These are phyloP conservation scores for Danionella cerebrum DNA, from an alignment of 2,113 vertebrate genomes.

Conservation along the genomic window DNA sequence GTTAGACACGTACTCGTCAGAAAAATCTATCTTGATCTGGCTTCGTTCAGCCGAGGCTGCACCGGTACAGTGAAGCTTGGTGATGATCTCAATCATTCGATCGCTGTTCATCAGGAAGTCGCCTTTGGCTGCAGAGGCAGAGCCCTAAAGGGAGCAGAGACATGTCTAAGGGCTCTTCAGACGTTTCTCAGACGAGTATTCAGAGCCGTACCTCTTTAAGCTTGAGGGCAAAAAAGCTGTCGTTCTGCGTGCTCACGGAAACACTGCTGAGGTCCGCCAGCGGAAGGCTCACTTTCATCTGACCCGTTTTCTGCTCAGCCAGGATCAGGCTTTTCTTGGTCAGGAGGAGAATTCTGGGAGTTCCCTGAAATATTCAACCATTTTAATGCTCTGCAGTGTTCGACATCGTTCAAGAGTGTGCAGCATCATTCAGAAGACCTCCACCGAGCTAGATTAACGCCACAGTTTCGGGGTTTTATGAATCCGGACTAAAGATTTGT, in stretches of 20 bases:
- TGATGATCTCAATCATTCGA: slow-evolving; percentile 94
- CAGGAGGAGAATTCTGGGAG: slow-evolving; percentile 85
- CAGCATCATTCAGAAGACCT: no score
- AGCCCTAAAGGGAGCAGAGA: slow-evolving; percentile 68
- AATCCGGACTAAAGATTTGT: no score
- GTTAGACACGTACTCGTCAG: slow-evolving; percentile 80
- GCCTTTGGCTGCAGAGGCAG: slow-evolving; percentile 86
- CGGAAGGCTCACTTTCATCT: slow-evolving; percentile 87
- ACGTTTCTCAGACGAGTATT: neutral
- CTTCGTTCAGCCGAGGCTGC: slow-evolving; percentile 73
- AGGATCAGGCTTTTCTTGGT: slow-evolving; percentile 89
- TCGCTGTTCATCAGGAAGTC: slow-evolving; percentile 95
- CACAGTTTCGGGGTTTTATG: no score
- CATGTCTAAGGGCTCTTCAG: no score
- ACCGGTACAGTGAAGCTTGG: slow-evolving; percentile 84
- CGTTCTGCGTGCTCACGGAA: slow-evolving; percentile 89
- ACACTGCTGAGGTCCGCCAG: slow-evolving; percentile 85
- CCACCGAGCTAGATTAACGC: no score
- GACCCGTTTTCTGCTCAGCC: slow-evolving; percentile 92
- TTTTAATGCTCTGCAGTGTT: no score
- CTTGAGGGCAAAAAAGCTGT: slow-evolving; percentile 91
- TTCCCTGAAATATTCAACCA: slow-evolving; percentile 57
- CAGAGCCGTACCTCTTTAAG: slow-evolving; percentile 79
- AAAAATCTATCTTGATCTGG: slow-evolving; percentile 86
- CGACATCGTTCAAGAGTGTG: no score